Conservation (phyloP, 2,888 invertebrate genomes). For the Drosophila testacea region DNA sequence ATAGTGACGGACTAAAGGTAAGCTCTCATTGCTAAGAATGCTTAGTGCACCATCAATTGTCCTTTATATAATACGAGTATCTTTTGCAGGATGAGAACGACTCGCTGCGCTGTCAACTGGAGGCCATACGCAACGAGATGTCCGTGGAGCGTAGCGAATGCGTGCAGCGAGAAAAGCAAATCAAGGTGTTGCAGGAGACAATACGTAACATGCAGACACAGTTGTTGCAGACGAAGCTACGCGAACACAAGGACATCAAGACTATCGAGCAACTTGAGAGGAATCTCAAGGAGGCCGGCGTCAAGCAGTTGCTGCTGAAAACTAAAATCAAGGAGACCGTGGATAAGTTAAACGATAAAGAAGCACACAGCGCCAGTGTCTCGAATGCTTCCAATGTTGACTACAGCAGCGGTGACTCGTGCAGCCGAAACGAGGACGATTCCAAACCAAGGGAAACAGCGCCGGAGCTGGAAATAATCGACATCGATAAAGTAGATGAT, state of each 20-base stretch:
- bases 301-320: slow-evolving; percentile 84
- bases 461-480: slow-evolving; percentile 70
- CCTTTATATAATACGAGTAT: background rate
- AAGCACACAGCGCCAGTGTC: slow-evolving; percentile 64
- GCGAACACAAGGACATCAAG: slow-evolving; percentile 83
- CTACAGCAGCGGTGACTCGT: slow-evolving; percentile 59
- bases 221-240: slow-evolving; percentile 83
- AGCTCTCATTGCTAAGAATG: slow-evolving; percentile 1
- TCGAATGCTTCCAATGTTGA: slow-evolving; percentile 59
- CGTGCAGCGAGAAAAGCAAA: slow-evolving; percentile 94
- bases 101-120: slow-evolving; percentile 94
- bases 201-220: slow-evolving; percentile 85
- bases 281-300: slow-evolving; percentile 84
- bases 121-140: slow-evolving; percentile 97
- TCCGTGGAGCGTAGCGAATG: slow-evolving; percentile 93
- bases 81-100: slow-evolving; percentile 92
- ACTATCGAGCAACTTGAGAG: slow-evolving; percentile 83
- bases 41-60: background rate
- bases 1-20: slow-evolving; percentile 84
- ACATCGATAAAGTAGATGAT: slow-evolving; percentile 81
- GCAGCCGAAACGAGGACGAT: slow-evolving; percentile 35
- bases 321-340: slow-evolving; percentile 83
- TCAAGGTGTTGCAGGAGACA: slow-evolving; percentile 87
- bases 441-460: slow-evolving; percentile 14
- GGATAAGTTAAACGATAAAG: slow-evolving; percentile 75